Base-by-base conservation (phyloP, 2,888 invertebrate species). In the Orthosia gothica region DNA sequence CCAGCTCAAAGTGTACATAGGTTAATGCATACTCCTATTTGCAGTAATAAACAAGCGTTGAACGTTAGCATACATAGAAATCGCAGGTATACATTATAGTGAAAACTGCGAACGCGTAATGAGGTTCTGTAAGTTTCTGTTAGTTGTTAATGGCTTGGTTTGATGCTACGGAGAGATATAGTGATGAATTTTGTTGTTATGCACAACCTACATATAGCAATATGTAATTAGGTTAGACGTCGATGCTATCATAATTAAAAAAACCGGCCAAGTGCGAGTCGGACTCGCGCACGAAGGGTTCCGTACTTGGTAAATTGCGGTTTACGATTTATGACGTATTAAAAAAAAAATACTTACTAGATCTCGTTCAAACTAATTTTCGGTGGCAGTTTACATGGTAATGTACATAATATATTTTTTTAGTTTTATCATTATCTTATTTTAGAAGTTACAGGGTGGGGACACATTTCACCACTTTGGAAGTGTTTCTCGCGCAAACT, bases 11-110 rank as follows among this genome's bases (percentile, higher is more conserved):
- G 40, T 76, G 62, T 83, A 76, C 74, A 71, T 77, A 69, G 81
- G 84, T 87, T 87, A 88, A 87, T 84, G 78, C 79, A 79, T 80
- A 79, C 84, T 85, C 78, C 76, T 84, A 88, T 88, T 88, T 84
- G 70, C 61, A 69, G 81, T 76, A 79, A 83, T 79, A 88, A 84
- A 87, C 81, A 83, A 74, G 65, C 62, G 79, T 49, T 74, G 71
- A 83, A 67, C 64, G 52, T 52, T 40, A 45, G 58, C 75, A 49
- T 54, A 74, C 52, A 71, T 61, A 75, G 70, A 65, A 78, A 70
- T 76, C 79, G 65, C 85, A 85, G 79, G 71, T 85, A 84, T 73
- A 74, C 79, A 82, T 82, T 83, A 78, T 82, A 69, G 63, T 57
- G 68, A 80, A 81, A 84, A 80, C 81, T 84, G 50, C 47, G 81